Evolutionary conservation across 2,797 vertebrate genomes (phyloP).

Genomic region (Ctenosaura bakeri): DNA sequence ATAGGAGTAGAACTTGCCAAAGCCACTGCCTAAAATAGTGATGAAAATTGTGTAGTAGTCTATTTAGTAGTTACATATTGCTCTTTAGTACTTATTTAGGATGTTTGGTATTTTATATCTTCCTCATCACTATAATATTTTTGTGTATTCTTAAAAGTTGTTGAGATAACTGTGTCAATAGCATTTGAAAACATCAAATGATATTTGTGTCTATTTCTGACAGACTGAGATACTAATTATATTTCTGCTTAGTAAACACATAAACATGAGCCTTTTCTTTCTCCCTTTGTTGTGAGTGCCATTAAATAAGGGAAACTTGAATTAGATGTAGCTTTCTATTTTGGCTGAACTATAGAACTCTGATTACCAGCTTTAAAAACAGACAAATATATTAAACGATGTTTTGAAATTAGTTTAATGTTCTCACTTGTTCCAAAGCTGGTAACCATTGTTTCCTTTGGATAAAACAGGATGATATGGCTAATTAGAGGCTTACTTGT

Average conservation of each 20-base stretch:
- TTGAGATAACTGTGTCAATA: background rate
- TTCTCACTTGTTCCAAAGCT: background rate
- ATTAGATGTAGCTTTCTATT: background rate
- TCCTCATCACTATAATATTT: background rate
- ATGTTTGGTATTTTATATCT: background rate
- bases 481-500: no score
- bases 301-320: background rate
- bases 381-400: background rate
- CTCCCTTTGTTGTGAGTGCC: background rate
- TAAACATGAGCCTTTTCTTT: background rate
- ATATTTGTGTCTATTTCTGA: slow-evolving; percentile 39
- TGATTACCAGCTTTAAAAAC: background rate
- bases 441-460: no score
- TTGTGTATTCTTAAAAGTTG: background rate
- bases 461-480: no score
- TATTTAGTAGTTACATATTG: background rate
- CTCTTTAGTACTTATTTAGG: background rate
- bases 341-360: background rate
- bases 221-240: background rate
- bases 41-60: background rate
- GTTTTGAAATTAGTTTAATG: background rate
- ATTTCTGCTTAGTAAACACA: background rate
- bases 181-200: background rate
- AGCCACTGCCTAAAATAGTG: background rate
- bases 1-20: background rate